Evolutionary conservation across 2,888 invertebrate genomes (phyloP).

Genomic region (Neocrepidodera transversa): DNA sequence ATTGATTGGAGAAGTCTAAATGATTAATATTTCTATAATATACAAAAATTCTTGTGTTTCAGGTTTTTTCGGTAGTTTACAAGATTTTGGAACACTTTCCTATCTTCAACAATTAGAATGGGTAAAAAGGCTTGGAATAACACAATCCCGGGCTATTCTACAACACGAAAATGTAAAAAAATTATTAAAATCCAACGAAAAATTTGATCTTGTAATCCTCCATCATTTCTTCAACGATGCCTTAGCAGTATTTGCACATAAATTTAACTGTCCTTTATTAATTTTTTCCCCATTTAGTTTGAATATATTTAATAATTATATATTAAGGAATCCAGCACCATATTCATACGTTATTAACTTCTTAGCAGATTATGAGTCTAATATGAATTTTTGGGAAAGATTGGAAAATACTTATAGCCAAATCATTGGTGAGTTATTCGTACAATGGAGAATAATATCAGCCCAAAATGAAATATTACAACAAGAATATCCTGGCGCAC

Average conservation of each 20-base stretch:
- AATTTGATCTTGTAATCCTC: slow-evolving; percentile 49
- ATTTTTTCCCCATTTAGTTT: slow-evolving; percentile 18
- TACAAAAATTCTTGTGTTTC: too few species aligned
- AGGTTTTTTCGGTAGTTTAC: too few species aligned
- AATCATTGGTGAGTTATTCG: slow-evolving; percentile 23
- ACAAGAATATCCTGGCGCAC: slow-evolving; percentile 45
- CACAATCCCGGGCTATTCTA: not conserved
- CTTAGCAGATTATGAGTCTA: slow-evolving; percentile 56
- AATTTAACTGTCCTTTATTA: slow-evolving; percentile 29
- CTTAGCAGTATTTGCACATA: slow-evolving; percentile 20
- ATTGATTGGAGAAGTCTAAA: too few species aligned
- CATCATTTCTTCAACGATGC: slow-evolving; percentile 50
- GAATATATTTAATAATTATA: slow-evolving; percentile 49
- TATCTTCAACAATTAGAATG: not conserved
- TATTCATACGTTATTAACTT: slow-evolving; percentile 62
- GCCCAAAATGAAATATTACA: slow-evolving; percentile 43
- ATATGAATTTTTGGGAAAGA: slow-evolving; percentile 63
- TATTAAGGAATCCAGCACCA: slow-evolving; percentile 60
- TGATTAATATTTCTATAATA: too few species aligned
- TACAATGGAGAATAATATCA: slow-evolving; percentile 21
- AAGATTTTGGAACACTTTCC: not conserved
- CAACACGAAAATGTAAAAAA: slow-evolving; percentile 42
- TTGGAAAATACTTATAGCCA: slow-evolving; percentile 60
- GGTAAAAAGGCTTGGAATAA: not conserved
- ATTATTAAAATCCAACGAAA: slow-evolving; percentile 44